Base-by-base conservation (phyloP, 2,888 invertebrate genomes). In the Eremobia ochroleuca region DNA sequence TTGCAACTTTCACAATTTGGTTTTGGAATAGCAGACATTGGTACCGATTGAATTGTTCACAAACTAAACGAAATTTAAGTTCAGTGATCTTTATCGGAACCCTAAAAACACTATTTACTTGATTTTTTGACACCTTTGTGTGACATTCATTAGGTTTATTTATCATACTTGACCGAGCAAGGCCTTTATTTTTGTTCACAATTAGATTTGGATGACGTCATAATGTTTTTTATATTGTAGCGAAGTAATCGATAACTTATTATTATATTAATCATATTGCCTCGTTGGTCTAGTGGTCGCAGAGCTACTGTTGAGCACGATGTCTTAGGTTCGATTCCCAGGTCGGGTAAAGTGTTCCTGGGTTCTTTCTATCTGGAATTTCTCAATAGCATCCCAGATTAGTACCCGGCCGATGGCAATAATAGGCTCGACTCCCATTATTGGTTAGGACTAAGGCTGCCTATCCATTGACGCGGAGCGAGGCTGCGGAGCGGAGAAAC, bases 141-240 rank as follows among this genome's bases (percentile, higher is more conserved):
- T 34, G 49, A 72, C 65, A 58, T 72, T 62, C 18, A 79, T 68
- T 68, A 52, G 2, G 11, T 43, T 61, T 43, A 78, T 69, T 69
- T 69, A 37, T 40, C 55, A 58, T 65, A 65, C 25, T 61, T 37
- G 13, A 25, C 69, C 6, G 28, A 52, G 15, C 67, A 77, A 66
- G 34, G 31, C 18, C 25, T 34, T 34, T 69, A 55, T 68, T 68
- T 52, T 55, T 62, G 37, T 68, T 4, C 25, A 37, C 21, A 34
- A 61, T 28, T 25, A 59, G 31, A 31, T 49, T 55, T 31, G 2
- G 18, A 15, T 77, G 55, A 49, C 28, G 37, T 76, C 18, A 77
- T 37, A 34, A 43, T 25, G 43, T 0, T 28, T 52, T 52, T 37
- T 28, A 15, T 37, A 37, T 25, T 2, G 28, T 46, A 25, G 5